Conservation (phyloP, 2,888 invertebrate genomes). For the Blomia tropicalis region DNA sequence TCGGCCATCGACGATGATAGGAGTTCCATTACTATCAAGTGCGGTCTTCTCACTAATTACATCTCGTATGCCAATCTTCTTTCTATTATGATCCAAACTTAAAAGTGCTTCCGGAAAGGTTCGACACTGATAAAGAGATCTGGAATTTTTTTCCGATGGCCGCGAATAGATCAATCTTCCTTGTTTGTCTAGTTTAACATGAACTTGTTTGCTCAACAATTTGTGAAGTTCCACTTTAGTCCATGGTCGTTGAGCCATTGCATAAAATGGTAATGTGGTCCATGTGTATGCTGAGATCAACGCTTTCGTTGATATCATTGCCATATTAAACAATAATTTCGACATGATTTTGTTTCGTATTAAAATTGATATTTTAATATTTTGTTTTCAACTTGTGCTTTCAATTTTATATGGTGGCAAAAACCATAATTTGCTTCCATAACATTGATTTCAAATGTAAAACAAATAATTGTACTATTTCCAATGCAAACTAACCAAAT, state of each 20-base stretch:
- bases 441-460: too few relatives aligned
- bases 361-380: neutral
- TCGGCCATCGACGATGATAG: slow-evolving; percentile 17
- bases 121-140: neutral
- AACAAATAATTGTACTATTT: too few relatives aligned
- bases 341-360: slow-evolving; percentile 5
- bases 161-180: slow-evolving; percentile 1
- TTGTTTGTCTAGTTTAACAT: neutral
- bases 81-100: neutral
- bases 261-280: slow-evolving; percentile 20
- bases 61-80: slow-evolving; percentile 59
- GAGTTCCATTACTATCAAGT: slow-evolving; percentile 34
- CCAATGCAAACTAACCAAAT: too few relatives aligned
- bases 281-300: slow-evolving; percentile 17
- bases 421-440: too few relatives aligned
- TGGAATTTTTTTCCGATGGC: neutral
- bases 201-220: neutral
- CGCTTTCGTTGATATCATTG: slow-evolving; percentile 8
- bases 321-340: slow-evolving; percentile 15
- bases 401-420: neutral
- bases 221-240: neutral
- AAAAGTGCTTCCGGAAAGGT: neutral
- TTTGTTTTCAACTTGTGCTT: neutral
- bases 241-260: slow-evolving; percentile 20
- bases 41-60: slow-evolving; percentile 86